These are phyloP conservation scores for Cephonodes hylas DNA, from an alignment of 2,888 invertebrate species.

Conservation along the genomic window DNA sequence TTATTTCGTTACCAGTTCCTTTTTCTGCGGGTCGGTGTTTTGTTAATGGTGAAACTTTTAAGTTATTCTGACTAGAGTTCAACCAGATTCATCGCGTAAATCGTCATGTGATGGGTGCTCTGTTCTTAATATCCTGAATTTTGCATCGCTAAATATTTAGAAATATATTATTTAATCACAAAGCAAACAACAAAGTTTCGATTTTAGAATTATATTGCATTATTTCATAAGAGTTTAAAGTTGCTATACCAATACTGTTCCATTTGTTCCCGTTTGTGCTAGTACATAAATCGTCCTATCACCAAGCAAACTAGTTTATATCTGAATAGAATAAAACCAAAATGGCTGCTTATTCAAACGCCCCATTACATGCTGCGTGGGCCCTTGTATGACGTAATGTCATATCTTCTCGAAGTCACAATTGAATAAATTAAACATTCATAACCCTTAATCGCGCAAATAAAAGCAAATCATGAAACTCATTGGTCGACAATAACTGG, in stretches of 20 bases:
- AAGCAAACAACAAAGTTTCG: neutral
- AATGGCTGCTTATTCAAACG: neutral
- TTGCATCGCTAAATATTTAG: too few relatives aligned
- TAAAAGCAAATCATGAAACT: constrained; percentile 19
- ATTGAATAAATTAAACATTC: constrained; percentile 22
- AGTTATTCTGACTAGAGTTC: too few relatives aligned
- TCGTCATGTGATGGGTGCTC: too few relatives aligned
- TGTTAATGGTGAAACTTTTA: too few relatives aligned
- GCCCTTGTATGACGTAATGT: neutral
- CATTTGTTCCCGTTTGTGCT: neutral
- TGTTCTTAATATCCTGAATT: too few relatives aligned
- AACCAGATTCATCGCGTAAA: too few relatives aligned
- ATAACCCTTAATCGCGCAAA: constrained; percentile 16
- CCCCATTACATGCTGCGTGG: neutral
- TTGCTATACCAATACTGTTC: too few relatives aligned
- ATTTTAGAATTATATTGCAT: too few relatives aligned
- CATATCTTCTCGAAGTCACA: constrained; percentile 14
- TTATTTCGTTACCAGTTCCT: neutral
- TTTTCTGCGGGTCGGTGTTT: too few relatives aligned
- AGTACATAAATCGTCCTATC: neutral
- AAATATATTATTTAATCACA: too few relatives aligned
- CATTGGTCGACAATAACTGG: constrained; percentile 20
- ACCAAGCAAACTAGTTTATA: neutral
- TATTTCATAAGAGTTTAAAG: too few relatives aligned
- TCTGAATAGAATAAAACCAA: neutral